Conservation (phyloP, 1,140 invertebrate species). For the Lepidurus apus region DNA sequence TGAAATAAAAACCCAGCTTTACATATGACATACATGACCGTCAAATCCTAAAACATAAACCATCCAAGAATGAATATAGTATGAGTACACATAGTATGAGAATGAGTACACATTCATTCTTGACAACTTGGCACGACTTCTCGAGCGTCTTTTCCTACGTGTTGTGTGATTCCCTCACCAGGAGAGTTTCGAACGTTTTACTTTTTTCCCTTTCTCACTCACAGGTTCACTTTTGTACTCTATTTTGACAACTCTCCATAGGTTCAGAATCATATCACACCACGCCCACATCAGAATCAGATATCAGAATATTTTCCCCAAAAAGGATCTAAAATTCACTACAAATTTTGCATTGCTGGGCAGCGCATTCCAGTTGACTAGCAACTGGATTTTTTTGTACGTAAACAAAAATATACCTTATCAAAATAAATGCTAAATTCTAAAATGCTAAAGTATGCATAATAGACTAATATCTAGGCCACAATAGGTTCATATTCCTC, state of each 20-base stretch:
- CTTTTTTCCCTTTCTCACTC: constrained; percentile 3
- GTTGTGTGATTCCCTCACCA: neutral
- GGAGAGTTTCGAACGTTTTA: neutral
- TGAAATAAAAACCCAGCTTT: constrained; percentile 14
- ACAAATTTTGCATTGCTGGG: constrained; percentile 13
- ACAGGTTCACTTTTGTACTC: constrained; percentile 13
- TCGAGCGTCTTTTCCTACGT: neutral
- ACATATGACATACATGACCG: neutral
- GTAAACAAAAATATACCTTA: neutral
- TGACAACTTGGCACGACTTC: neutral
- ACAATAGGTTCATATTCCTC: constrained; percentile 10
- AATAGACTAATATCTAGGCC: neutral
- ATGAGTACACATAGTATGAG: too few relatives aligned
- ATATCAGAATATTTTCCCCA: neutral
- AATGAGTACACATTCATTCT: neutral
- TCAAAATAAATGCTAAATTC: too few relatives aligned
- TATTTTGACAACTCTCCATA: neutral
- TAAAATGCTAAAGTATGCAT: neutral
- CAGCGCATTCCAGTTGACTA: neutral
- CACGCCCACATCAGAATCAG: neutral
- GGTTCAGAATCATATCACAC: neutral
- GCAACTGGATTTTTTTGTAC: constrained; percentile 2
- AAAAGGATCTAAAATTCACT: neutral
- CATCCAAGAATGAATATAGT: neutral
- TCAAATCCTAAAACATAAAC: neutral